Evolutionary conservation across 2,888 invertebrate genomes (phyloP).

Genomic region (Byasa hedistus): DNA sequence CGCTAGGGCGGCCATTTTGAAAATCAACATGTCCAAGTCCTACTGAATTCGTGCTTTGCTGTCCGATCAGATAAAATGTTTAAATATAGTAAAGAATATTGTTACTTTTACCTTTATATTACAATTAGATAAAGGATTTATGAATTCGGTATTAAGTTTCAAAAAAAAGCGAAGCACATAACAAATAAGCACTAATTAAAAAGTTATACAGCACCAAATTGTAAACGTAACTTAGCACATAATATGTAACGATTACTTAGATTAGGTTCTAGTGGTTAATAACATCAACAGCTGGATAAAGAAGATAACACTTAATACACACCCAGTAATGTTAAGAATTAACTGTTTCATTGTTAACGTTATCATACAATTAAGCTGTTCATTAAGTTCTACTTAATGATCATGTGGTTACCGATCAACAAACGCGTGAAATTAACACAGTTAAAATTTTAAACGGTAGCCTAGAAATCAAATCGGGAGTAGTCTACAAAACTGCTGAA

Average conservation of each 20-base stretch:
- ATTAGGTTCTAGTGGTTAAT: neutral
- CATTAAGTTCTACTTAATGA: too few species aligned
- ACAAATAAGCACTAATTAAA: too few species aligned
- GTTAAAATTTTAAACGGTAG: neutral
- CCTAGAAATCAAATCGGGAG: neutral
- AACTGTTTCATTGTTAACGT: too few species aligned
- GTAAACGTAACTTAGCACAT: too few species aligned
- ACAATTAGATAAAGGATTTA: neutral
- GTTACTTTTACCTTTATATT: neutral
- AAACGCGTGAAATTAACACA: neutral
- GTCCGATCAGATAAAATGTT: neutral
- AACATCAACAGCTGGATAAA: neutral
- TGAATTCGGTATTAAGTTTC: neutral
- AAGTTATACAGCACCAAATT: too few species aligned
- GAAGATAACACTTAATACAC: neutral
- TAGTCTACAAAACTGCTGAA: neutral
- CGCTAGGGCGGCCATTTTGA: constrained; percentile 16
- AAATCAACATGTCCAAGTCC: neutral
- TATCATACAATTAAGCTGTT: too few species aligned
- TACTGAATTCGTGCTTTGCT: neutral
- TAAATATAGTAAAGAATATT: neutral
- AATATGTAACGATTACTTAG: too few species aligned
- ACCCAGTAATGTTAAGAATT: too few species aligned
- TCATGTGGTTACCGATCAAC: too few species aligned
- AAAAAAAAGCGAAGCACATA: too few species aligned